Percentiles rank a stretch among this genome's conserved stretches.
Conservation (phyloP, 2,797 vertebrate species). For the Sardinella longiceps region DNA sequence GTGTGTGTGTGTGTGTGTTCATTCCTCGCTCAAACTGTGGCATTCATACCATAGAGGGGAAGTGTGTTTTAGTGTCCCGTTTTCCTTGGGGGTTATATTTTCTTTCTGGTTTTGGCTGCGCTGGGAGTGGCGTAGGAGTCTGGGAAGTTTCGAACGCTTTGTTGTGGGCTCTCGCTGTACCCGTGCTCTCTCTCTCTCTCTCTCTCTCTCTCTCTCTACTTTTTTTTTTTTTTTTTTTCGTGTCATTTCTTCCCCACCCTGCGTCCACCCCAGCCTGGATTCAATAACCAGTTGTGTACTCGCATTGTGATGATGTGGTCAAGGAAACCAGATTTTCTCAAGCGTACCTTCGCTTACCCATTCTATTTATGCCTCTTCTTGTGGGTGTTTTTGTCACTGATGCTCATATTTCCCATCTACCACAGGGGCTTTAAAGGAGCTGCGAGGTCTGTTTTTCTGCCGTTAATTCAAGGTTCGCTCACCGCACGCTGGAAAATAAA, state of each 20-base stretch:
- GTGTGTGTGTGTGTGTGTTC: slow-evolving; percentile 20
- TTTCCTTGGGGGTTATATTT: slow-evolving; percentile 67
- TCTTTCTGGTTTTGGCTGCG: slow-evolving; percentile 57
- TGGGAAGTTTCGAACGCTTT: slow-evolving; percentile 75
- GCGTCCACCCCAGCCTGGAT: slow-evolving; percentile 86
- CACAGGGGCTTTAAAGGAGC: slow-evolving; percentile 61
- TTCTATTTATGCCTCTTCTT: slow-evolving; percentile 73
- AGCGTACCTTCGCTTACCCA: slow-evolving; percentile 85
- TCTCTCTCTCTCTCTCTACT: slow-evolving; percentile 50
- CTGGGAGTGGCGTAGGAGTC: slow-evolving; percentile 57
- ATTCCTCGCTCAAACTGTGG: not conserved
- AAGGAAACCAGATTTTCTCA: slow-evolving; percentile 86
- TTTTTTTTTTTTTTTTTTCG: slow-evolving; percentile 70
- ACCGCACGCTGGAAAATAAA: slow-evolving; percentile 55
- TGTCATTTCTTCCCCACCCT: slow-evolving; percentile 18
- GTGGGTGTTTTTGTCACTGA: slow-evolving; percentile 68
- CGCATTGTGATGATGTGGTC: slow-evolving; percentile 93
- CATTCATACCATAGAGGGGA: slow-evolving; percentile 29
- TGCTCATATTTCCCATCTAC: slow-evolving; percentile 64
- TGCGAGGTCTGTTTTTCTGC: slow-evolving; percentile 57
- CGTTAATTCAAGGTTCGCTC: slow-evolving; percentile 57
- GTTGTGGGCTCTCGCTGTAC: slow-evolving; percentile 87
- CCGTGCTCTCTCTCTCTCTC: slow-evolving; percentile 82
- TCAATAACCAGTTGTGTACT: slow-evolving; percentile 90
- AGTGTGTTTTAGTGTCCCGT: slow-evolving; percentile 47